Conservation (phyloP, 2,797 vertebrate genomes). For the Cynodonichthys magdalenae region DNA sequence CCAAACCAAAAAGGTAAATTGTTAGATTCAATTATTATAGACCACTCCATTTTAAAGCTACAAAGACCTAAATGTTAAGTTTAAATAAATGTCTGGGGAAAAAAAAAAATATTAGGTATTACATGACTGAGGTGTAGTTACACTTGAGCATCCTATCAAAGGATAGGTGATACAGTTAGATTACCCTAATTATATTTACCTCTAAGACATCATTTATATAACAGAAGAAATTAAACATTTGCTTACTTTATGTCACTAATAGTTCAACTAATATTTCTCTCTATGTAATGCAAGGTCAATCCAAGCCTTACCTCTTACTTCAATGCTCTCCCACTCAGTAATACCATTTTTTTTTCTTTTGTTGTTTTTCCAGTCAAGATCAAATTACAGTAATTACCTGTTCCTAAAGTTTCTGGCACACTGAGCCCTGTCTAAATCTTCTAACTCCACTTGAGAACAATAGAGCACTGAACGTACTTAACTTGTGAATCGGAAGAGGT, state of each 20-base stretch:
- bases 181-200: conserved; percentile 19
- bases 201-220: conserved; percentile 19
- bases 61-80: not conserved
- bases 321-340: conserved; percentile 48
- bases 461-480: conserved; percentile 34
- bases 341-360: conserved; percentile 33
- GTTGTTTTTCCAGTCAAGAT: conserved; percentile 50
- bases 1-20: not conserved
- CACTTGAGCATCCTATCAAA: no score
- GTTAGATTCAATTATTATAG: not conserved
- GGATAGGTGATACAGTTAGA: conserved; percentile 27
- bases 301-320: conserved; percentile 42
- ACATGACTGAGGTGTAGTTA: no score
- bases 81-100: not conserved
- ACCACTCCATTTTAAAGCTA: not conserved
- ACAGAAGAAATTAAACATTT: conserved; percentile 36
- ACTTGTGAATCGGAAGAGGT: conserved; percentile 19
- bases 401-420: conserved; percentile 42
- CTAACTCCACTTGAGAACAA: conserved; percentile 39
- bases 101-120: not conserved
- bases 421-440: conserved; percentile 30
- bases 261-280: conserved; percentile 50
- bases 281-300: conserved; percentile 45
- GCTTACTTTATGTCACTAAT: conserved; percentile 54
- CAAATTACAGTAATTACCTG: conserved; percentile 59